Evolutionary conservation across 2,888 invertebrate genomes (phyloP).

Genomic region (Drosophila ustulata): DNA sequence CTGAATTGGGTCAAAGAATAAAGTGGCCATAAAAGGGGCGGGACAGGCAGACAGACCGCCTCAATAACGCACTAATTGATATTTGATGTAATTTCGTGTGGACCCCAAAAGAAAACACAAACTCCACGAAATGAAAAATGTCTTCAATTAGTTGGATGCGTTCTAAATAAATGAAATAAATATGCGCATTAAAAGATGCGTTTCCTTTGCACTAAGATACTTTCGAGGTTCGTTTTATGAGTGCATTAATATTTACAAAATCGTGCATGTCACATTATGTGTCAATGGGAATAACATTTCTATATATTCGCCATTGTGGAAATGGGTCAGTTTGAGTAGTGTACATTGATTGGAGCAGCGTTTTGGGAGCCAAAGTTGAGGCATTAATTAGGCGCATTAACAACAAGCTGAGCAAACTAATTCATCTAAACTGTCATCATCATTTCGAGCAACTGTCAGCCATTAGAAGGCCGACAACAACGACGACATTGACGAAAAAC

Average conservation of each 20-base stretch:
- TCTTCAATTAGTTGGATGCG: slow-evolving; percentile 41
- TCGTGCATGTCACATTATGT: slow-evolving; percentile 39
- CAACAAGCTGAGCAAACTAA: slow-evolving; percentile 70
- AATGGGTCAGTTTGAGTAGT: slow-evolving; percentile 30
- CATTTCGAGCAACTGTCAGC: slow-evolving; percentile 80
- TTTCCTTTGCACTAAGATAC: slow-evolving; percentile 34
- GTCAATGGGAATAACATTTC: slow-evolving; percentile 52
- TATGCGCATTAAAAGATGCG: slow-evolving; percentile 44
- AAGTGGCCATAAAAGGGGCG: slow-evolving; percentile 55
- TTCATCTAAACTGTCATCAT: slow-evolving; percentile 80
- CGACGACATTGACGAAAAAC: slow-evolving; percentile 73
- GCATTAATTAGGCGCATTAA: slow-evolving; percentile 78
- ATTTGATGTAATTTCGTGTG: slow-evolving; percentile 69
- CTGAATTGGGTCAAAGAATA: slow-evolving; percentile 67
- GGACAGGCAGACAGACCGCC: slow-evolving; percentile 11
- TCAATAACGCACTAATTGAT: slow-evolving; percentile 71
- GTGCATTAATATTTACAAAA: slow-evolving; percentile 13
- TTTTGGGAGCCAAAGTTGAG: slow-evolving; percentile 21
- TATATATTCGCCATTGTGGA: slow-evolving; percentile 17
- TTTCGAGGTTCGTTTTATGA: slow-evolving; percentile 22
- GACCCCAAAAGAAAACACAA: slow-evolving; percentile 20
- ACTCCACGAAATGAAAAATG: slow-evolving; percentile 62
- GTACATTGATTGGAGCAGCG: slow-evolving; percentile 14
- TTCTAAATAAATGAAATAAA: slow-evolving; percentile 60
- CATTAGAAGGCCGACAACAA: slow-evolving; percentile 60